Evolutionary conservation across 2,888 invertebrate species (phyloP), one percentile per base, ranked within the genome.

Genomic region (Oxyteleia sp.): DNA sequence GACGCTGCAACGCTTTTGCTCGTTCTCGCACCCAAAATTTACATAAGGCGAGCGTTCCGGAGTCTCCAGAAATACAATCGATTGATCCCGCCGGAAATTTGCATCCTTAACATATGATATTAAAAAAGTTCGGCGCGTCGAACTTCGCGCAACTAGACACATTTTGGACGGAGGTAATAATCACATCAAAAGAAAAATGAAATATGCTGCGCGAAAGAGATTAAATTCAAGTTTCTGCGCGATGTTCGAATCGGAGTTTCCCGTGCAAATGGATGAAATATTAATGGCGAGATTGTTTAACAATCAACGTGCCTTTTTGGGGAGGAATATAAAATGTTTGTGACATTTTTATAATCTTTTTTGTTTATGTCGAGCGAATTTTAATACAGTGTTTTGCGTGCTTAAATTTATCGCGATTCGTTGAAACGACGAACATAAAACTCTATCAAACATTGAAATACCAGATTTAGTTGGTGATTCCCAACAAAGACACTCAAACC

Each of bases 51-150:
- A 55, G 23, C 26, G 29, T n/a, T 53, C n/a, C n/a, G n/a, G n/a
- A n/a, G n/a, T n/a, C n/a, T n/a, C n/a, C 55, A 78, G 76, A 78
- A 78, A 78, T 69, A 82, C 82, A 82, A 82, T 78, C 82, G 63
- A 83, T 83, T 78, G 82, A 78, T 83, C 68, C 64, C 3, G 78
- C 23, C 47, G 45, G 63, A 83, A 83, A 78, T 83, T 78, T 78
- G 78, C 78, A 83, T 78, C 69, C 72, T 83, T 83, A 78, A 83
- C 82, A 78, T 78, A 74, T 72, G 78, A 78, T 83, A 83, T 83
- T 82, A 82, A 82, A 82, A 82, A 82, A 82, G 82, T 82, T 82
- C 16, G n/a, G n/a, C 29, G 35, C 68, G 57, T 61, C 68, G n/a
- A 82, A 78, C 72, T 82, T 71, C 23, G 10, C n/a, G 57, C 63